Evolutionary conservation across 2,113 vertebrate species (phyloP).

Genomic region (Cranoglanis bouderius): DNA sequence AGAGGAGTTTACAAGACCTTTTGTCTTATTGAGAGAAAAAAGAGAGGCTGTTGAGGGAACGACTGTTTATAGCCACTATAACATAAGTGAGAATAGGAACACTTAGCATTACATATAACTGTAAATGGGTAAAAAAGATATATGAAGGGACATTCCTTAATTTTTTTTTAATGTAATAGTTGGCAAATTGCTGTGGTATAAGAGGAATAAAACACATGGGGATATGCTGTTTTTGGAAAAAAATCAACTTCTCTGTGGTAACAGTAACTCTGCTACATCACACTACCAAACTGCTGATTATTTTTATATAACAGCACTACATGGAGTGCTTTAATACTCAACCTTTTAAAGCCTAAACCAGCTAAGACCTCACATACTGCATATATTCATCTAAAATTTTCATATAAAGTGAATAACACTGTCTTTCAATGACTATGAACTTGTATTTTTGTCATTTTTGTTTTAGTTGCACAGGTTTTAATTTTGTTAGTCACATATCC

Average conservation of each 20-base stretch:
- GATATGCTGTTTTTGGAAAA: neutral
- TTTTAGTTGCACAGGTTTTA: neutral
- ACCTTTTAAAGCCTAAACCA: neutral
- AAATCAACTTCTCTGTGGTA: neutral
- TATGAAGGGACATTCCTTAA: neutral
- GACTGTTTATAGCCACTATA: neutral
- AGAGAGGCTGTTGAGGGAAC: neutral
- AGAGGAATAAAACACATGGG: neutral
- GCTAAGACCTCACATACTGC: neutral
- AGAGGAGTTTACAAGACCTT: neutral
- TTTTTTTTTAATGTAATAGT: neutral
- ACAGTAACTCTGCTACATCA: neutral
- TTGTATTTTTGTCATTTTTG: neutral
- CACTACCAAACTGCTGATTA: neutral
- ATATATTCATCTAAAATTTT: neutral
- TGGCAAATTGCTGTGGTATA: neutral
- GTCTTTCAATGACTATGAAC: neutral
- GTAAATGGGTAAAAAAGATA: neutral
- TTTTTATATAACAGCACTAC: neutral
- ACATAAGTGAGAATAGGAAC: neutral
- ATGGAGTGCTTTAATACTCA: neutral
- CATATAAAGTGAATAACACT: neutral
- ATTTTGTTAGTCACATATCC: neutral
- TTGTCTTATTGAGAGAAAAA: neutral
- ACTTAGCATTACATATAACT: neutral